These are phyloP conservation scores for Cremastinae sp. DNA, from an alignment of 2,888 invertebrate genomes.

Conservation along the genomic window DNA sequence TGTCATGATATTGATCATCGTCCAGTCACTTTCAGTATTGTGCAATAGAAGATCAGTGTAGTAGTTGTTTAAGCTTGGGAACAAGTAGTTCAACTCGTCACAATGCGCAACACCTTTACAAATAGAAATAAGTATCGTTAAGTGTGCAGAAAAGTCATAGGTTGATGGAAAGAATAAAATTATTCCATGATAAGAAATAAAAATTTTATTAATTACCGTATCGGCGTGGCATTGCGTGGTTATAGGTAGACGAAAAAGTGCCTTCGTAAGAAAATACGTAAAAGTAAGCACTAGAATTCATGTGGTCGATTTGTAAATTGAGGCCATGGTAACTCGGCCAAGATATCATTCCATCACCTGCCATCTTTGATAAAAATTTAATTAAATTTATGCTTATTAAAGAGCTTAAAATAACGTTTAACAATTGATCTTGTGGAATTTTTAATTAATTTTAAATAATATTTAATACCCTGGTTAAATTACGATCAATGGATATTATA, in stretches of 20 bases:
- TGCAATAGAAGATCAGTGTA: constrained; percentile 59
- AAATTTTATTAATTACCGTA: constrained; percentile 65
- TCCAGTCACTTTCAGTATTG: constrained; percentile 68
- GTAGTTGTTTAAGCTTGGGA: constrained; percentile 66
- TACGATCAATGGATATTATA: not conserved
- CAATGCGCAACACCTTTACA: constrained; percentile 69
- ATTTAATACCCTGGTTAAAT: constrained; percentile 51
- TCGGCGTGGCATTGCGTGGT: constrained; percentile 32
- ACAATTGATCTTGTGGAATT: not conserved
- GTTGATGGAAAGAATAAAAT: no score
- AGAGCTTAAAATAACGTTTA: not conserved
- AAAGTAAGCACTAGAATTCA: constrained; percentile 70
- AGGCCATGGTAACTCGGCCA: constrained; percentile 65
- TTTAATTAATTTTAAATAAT: not conserved
- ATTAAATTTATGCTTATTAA: not conserved
- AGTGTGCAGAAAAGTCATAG: no score
- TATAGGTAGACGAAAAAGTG: constrained; percentile 66
- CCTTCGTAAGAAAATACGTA: constrained; percentile 72
- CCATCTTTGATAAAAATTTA: constrained; percentile 61
- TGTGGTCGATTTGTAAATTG: constrained; percentile 59
- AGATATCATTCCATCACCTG: constrained; percentile 62
- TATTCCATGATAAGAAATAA: no score
- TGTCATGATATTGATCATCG: constrained; percentile 73
- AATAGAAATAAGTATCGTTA: not conserved
- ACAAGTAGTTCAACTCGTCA: constrained; percentile 74